A percentile compares a stretch with the other conserved stretches of the same genome.
Evolutionary conservation across 2,797 vertebrate genomes (phyloP).

Genomic region (Poeciliopsis paucimaculata): DNA sequence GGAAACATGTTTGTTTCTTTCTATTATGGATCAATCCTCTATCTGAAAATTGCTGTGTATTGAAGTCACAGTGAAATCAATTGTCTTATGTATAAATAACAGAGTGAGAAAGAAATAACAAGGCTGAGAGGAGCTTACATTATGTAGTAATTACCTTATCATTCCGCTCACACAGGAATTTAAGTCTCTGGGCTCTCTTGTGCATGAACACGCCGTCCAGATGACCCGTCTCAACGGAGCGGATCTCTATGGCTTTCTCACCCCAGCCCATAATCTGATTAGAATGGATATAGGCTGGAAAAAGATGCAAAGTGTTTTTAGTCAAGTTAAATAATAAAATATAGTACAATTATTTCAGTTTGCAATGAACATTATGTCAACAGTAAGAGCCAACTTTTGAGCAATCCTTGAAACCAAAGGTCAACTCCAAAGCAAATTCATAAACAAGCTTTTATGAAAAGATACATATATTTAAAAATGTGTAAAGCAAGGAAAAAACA

Average conservation of each 20-base stretch:
- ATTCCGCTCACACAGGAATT: slow-evolving; percentile 93
- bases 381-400: not conserved
- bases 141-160: slow-evolving; percentile 84
- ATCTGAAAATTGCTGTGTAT: not conserved
- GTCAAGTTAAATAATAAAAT: not conserved
- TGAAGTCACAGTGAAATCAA: not conserved
- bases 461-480: not conserved
- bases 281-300: slow-evolving; percentile 90
- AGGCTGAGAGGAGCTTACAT: not conserved
- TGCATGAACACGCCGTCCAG: slow-evolving; percentile 95
- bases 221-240: slow-evolving; percentile 92
- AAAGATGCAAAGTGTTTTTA: not conserved
- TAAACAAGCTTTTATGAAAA: not conserved
- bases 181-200: slow-evolving; percentile 93
- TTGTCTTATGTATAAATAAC: not conserved
- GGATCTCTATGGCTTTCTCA: slow-evolving; percentile 95
- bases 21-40: not conserved
- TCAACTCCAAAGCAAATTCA: not conserved
- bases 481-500: not conserved
- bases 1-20: not conserved
- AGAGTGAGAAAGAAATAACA: not conserved
- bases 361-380: not conserved
- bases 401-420: not conserved
- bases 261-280: slow-evolving; percentile 98
- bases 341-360: not conserved